Conservation (phyloP, 2,797 vertebrate genomes). For the Poliocrania exsul region DNA sequence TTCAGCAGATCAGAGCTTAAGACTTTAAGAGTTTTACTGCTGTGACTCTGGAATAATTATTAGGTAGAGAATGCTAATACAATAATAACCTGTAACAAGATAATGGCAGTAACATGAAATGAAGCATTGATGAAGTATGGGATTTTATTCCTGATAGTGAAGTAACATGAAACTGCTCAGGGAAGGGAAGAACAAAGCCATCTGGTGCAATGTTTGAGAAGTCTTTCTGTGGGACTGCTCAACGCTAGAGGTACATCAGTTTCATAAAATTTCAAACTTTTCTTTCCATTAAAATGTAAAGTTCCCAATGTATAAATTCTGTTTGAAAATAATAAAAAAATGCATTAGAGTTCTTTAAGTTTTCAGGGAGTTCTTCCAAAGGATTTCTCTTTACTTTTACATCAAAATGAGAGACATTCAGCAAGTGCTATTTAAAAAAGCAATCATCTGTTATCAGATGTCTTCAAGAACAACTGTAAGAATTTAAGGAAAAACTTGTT, state of each 20-base stretch:
- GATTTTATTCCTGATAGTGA: neutral
- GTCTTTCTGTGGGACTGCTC: neutral
- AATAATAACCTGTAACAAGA: neutral
- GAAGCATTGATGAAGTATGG: neutral
- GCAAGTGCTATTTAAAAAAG: neutral
- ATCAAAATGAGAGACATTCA: neutral
- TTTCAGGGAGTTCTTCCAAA: neutral
- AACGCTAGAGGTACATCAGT: neutral
- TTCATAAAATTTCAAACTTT: neutral
- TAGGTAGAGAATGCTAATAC: constrained; percentile 18
- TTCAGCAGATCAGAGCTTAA: constrained; percentile 10
- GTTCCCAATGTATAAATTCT: neutral
- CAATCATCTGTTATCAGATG: neutral
- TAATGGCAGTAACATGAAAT: constrained; percentile 35
- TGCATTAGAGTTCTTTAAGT: neutral
- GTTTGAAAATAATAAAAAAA: neutral
- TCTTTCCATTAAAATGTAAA: neutral
- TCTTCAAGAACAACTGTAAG: neutral
- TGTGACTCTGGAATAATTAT: constrained; percentile 27
- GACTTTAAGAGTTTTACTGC: neutral
- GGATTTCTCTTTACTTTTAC: neutral
- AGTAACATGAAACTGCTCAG: neutral
- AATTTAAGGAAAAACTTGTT: neutral
- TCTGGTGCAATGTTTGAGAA: neutral
- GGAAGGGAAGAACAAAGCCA: neutral